phyloP scores from a whole-genome alignment of 2,888 invertebrate species.

The Apodemia duryi region DNA sequence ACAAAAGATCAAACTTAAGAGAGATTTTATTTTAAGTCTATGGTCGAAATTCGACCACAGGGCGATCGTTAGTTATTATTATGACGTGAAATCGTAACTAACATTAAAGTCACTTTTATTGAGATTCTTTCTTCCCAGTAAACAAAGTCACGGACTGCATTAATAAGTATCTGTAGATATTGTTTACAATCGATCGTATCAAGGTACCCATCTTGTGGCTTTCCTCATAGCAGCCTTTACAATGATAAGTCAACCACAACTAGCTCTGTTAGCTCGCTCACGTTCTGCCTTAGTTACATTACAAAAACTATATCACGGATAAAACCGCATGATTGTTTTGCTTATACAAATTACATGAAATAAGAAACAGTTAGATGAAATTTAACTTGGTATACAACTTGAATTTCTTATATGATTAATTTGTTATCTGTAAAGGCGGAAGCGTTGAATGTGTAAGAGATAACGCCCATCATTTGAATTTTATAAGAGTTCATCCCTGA shows the following conservation, averaged over 20 bases:
- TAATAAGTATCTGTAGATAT: slow-evolving; percentile 8
- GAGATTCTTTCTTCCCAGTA: not conserved
- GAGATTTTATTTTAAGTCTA: too few relatives aligned
- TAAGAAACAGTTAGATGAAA: slow-evolving; percentile 2
- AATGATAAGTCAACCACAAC: slow-evolving; percentile 42
- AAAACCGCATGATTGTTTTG: slow-evolving; percentile 55
- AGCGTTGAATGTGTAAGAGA: slow-evolving; percentile 3
- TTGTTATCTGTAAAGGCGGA: slow-evolving; percentile 2
- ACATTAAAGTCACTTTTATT: too few relatives aligned
- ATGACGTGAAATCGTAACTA: too few relatives aligned
- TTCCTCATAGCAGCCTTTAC: slow-evolving; percentile 14
- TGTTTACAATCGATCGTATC: slow-evolving; percentile 13
- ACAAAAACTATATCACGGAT: slow-evolving; percentile 61
- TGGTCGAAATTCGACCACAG: too few relatives aligned
- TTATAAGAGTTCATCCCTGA: not conserved
- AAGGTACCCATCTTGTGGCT: slow-evolving; percentile 10
- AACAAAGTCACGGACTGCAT: slow-evolving; percentile 10
- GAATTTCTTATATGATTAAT: slow-evolving; percentile 6
- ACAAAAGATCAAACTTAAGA: too few relatives aligned
- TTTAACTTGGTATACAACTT: not conserved
- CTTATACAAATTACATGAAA: slow-evolving; percentile 17
- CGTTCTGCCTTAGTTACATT: slow-evolving; percentile 56
- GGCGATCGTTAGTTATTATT: too few relatives aligned
- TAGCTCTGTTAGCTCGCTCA: slow-evolving; percentile 48
- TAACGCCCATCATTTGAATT: not conserved